These are phyloP conservation scores for Euphysa ruthae DNA, from an alignment of 30 jellyfish, hydroid and myxozoan species.

Conservation along the genomic window DNA sequence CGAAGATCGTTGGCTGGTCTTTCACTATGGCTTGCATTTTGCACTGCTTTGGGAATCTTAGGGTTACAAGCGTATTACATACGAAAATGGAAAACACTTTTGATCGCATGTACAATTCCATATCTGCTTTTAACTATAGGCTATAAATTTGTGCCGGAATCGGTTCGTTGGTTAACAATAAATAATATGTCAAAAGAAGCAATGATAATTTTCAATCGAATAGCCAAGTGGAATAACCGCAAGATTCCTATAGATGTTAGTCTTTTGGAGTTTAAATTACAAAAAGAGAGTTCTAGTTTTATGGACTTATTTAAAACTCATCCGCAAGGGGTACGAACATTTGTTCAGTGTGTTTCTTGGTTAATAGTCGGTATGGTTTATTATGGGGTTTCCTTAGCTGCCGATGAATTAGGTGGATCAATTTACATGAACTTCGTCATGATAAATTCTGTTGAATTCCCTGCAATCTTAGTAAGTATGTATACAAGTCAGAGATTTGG, in stretches of 20 bases:
- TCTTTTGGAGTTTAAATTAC: neutral
- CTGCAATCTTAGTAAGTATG: constrained; percentile 7
- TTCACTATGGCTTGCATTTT: too few species aligned
- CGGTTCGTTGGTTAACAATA: too few species aligned
- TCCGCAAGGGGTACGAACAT: constrained; percentile 33
- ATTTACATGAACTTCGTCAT: constrained; percentile 3
- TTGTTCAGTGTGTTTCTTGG: constrained; percentile 59
- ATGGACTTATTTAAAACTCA: constrained; percentile 40
- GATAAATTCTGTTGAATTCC: constrained; percentile 11
- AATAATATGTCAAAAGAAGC: too few species aligned
- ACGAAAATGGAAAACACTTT: too few species aligned
- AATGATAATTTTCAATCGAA: too few species aligned
- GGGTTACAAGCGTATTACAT: too few species aligned
- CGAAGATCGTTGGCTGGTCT: constrained; percentile 75
- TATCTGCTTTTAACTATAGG: too few species aligned
- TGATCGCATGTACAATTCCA: too few species aligned
- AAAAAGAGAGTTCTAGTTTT: constrained; percentile 22
- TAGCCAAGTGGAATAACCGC: too few species aligned
- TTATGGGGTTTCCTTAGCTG: constrained; percentile 31
- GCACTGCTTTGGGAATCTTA: too few species aligned
- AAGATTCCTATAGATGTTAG: constrained; percentile 53
- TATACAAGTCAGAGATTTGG: constrained; percentile 37
- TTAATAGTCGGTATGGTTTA: constrained; percentile 22
- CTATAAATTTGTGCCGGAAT: too few species aligned
- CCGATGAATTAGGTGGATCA: constrained; percentile 39